These are phyloP conservation scores for Sminthopsis crassicaudata DNA, from an alignment of 2,113 vertebrate species.

Conservation along the genomic window DNA sequence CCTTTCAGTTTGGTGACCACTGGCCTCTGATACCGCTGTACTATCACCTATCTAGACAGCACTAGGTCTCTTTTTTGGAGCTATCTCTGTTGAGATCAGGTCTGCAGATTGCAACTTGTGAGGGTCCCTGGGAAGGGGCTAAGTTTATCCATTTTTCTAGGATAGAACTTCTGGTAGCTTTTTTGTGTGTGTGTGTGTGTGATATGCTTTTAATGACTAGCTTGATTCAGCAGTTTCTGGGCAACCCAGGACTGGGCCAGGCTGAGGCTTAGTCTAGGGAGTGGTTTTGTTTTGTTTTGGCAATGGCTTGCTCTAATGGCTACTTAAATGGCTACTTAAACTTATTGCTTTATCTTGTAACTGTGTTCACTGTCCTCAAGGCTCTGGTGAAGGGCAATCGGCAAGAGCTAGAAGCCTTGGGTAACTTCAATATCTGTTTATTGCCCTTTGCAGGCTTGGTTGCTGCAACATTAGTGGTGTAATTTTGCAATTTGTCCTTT, in stretches of 20 bases:
- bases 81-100: background rate
- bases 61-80: background rate
- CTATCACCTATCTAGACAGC: background rate
- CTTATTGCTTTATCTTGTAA: background rate
- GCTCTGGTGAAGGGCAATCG: background rate
- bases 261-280: background rate
- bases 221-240: background rate
- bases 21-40: background rate
- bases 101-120: background rate
- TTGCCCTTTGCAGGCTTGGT: constrained; percentile 56
- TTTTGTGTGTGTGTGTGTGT: too few species aligned
- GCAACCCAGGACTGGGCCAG: background rate
- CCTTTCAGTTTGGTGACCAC: background rate
- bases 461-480: background rate
- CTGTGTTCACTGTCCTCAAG: background rate
- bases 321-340: background rate
- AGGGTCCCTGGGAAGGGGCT: background rate
- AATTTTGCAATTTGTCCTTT: constrained; percentile 33
- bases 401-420: background rate
- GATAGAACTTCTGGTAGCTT: background rate
- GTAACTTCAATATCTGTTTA: constrained; percentile 13
- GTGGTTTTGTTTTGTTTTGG: background rate
- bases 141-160: background rate
- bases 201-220: background rate
- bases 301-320: background rate